These are phyloP conservation scores for Litoditis marina DNA, from an alignment of 2,888 invertebrate species.

Conservation along the genomic window DNA sequence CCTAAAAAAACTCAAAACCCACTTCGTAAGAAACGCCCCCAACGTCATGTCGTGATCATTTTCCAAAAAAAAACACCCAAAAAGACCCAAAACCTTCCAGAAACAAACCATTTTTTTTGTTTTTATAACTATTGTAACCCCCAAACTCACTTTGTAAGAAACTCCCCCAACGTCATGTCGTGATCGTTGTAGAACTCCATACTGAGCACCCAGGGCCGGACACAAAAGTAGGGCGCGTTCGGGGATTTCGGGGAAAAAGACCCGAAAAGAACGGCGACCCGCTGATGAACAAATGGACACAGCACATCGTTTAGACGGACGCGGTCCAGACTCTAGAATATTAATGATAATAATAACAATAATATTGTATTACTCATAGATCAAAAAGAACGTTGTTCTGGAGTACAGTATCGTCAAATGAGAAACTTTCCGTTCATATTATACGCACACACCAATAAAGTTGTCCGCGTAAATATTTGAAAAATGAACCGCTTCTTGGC, in stretches of 20 bases:
- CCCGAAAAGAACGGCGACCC: slow-evolving; percentile 82
- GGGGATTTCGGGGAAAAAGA: slow-evolving; percentile 46
- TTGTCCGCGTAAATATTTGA: too few species aligned
- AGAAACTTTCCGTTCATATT: too few species aligned
- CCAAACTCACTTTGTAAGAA: slow-evolving; percentile 70
- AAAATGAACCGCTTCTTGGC: too few species aligned
- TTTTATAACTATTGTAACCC: too few species aligned
- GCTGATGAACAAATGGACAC: slow-evolving; percentile 69
- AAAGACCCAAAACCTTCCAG: too few species aligned
- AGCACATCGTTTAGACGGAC: slow-evolving; percentile 60
- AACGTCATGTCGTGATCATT: slow-evolving; percentile 88
- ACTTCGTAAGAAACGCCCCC: slow-evolving; percentile 81
- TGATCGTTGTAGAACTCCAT: slow-evolving; percentile 91
- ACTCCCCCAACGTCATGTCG: slow-evolving; percentile 90
- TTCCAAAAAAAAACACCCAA: too few species aligned
- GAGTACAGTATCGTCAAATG: too few species aligned
- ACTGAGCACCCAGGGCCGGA: slow-evolving; percentile 80
- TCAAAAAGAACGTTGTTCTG: too few species aligned
- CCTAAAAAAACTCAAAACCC: slow-evolving; percentile 3
- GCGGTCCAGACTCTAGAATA: slow-evolving; percentile 5
- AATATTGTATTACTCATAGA: too few species aligned
- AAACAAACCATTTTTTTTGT: too few species aligned
- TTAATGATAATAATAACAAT: background rate
- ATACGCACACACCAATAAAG: too few species aligned
- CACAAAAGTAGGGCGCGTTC: slow-evolving; percentile 83